These are phyloP conservation scores for Cosmia pyralina DNA, from an alignment of 2,888 invertebrate genomes.

Conservation along the genomic window DNA sequence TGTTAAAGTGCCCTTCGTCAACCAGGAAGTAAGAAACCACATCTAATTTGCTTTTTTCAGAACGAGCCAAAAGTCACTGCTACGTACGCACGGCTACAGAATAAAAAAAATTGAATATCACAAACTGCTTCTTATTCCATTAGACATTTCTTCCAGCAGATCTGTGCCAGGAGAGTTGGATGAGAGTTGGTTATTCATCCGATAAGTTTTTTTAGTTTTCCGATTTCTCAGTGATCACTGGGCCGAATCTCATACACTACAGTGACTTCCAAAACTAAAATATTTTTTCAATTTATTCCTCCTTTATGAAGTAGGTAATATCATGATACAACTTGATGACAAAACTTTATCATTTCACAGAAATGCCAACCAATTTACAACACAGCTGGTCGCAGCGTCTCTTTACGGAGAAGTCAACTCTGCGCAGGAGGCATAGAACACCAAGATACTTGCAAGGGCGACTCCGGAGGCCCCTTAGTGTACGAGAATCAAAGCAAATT, in stretches of 20 bases:
- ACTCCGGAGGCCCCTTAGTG: constrained; percentile 92
- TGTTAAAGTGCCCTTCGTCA: constrained; percentile 16
- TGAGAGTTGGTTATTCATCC: background rate
- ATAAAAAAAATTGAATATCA: too few species aligned
- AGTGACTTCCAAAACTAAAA: background rate
- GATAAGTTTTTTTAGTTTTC: too few species aligned
- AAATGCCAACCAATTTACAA: constrained; percentile 61
- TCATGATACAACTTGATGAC: too few species aligned
- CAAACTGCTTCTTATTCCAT: too few species aligned
- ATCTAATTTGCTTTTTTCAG: background rate
- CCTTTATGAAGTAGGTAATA: background rate
- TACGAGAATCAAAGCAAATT: constrained; percentile 66
- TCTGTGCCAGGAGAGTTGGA: background rate
- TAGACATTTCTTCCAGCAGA: background rate
- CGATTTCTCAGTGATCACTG: background rate
- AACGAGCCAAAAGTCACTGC: background rate
- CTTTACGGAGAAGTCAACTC: constrained; percentile 74
- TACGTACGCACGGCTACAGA: too few species aligned
- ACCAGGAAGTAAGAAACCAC: constrained; percentile 9
- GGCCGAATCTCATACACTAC: background rate
- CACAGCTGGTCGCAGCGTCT: accelerated
- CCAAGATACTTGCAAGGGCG: constrained; percentile 91
- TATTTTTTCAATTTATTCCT: background rate
- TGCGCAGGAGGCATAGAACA: constrained; percentile 90
- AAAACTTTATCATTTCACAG: constrained; percentile 52